Evolutionary conservation across 1,140 invertebrate species (phyloP).

Genomic region (Mamestra configurata): DNA sequence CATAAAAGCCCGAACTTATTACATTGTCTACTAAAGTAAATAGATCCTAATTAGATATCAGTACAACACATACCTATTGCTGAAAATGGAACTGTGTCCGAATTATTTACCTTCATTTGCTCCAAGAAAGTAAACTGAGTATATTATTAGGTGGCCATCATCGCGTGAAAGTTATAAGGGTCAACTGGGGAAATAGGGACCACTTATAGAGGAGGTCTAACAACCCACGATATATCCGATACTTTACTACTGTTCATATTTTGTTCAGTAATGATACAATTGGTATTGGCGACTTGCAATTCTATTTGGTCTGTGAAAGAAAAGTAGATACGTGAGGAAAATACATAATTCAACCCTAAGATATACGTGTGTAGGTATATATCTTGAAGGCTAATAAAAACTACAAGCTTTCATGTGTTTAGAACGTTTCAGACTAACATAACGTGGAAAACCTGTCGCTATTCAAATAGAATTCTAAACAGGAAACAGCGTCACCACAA

Average conservation of each 20-base stretch:
- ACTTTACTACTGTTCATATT: slow-evolving; percentile 39
- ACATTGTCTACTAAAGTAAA: neutral
- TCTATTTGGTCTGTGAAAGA: neutral
- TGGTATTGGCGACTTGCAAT: slow-evolving; percentile 16
- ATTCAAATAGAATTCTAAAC: neutral
- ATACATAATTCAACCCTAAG: neutral
- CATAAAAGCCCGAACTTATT: neutral
- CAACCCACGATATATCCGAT: slow-evolving; percentile 31
- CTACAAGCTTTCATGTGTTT: too few relatives aligned
- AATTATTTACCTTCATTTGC: slow-evolving; percentile 35
- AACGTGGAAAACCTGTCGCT: neutral
- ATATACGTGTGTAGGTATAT: neutral
- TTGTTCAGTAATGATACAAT: slow-evolving; percentile 22
- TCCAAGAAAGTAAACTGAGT: slow-evolving; percentile 21
- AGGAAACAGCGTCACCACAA: neutral
- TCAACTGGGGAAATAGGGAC: slow-evolving; percentile 39
- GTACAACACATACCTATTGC: slow-evolving; percentile 4
- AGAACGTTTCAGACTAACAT: neutral
- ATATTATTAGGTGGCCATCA: slow-evolving; percentile 37
- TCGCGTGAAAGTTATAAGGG: slow-evolving; percentile 43
- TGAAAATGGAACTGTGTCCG: slow-evolving; percentile 5
- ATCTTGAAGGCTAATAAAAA: too few relatives aligned
- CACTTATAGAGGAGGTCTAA: slow-evolving; percentile 35
- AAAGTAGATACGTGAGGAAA: neutral
- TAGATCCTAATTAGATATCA: slow-evolving; percentile 23